A percentile compares a stretch with the other conserved stretches of the same genome.
Evolutionary conservation across 2,888 invertebrate species (phyloP).

Genomic region (Cheilosia variabilis): DNA sequence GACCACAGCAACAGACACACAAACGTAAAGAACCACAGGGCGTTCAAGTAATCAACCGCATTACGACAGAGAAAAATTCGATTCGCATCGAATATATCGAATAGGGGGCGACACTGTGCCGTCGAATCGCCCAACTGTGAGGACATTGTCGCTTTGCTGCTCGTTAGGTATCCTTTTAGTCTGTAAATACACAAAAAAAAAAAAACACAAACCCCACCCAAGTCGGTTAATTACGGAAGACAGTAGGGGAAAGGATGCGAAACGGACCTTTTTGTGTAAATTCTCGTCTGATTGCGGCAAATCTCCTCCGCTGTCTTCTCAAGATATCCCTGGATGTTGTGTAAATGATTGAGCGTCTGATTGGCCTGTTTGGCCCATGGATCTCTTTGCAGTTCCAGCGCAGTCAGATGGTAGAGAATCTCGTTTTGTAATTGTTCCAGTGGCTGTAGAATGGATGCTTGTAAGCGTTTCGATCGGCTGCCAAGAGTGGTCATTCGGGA

Average conservation of each 20-base stretch:
- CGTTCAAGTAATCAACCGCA: constrained; percentile 85
- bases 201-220: background rate
- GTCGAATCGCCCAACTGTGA: constrained; percentile 87
- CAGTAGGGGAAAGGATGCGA: background rate
- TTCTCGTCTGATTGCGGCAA: constrained; percentile 86
- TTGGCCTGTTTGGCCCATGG: constrained; percentile 89
- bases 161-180: constrained; percentile 87
- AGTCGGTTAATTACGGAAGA: no score
- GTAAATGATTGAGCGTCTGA: constrained; percentile 89
- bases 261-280: constrained; percentile 81
- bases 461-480: constrained; percentile 87
- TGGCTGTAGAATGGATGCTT: constrained; percentile 87
- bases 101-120: constrained; percentile 89
- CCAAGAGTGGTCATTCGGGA: constrained; percentile 90
- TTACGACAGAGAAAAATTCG: constrained; percentile 84
- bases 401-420: constrained; percentile 90
- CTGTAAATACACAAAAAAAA: constrained; percentile 79
- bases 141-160: constrained; percentile 88
- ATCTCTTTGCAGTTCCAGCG: constrained; percentile 89
- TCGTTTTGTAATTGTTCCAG: constrained; percentile 89
- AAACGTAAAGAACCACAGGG: constrained; percentile 88
- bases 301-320: constrained; percentile 89
- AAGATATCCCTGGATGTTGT: constrained; percentile 90
- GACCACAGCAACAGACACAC: constrained; percentile 86
- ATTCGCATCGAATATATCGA: constrained; percentile 88